Percentiles rank a stretch among this genome's conserved stretches.
phyloP scores from a whole-genome alignment of 2,797 vertebrate genomes.

The Pangasius macronema region DNA sequence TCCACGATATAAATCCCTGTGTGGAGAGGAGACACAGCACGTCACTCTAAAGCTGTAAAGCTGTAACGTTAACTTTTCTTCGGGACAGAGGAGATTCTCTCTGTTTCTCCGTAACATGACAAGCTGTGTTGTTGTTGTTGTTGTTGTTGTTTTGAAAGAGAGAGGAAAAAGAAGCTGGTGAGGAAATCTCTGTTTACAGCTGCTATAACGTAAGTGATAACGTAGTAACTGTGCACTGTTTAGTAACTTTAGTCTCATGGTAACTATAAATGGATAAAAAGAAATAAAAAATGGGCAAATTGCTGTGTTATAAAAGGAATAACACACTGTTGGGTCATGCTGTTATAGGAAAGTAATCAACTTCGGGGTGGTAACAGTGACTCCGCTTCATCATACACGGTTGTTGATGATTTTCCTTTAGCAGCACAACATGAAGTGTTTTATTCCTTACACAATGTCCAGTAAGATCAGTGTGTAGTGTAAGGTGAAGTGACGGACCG shows the following conservation, averaged over 20 bases:
- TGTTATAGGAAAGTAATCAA: conserved; percentile 6
- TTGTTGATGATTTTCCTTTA: not conserved
- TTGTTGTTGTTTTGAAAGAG: too few species aligned
- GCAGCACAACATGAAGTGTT: too few species aligned
- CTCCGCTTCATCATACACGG: not conserved
- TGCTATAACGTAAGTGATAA: not conserved
- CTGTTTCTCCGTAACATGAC: not conserved
- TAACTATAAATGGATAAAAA: not conserved
- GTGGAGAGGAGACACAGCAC: not conserved
- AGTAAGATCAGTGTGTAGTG: not conserved
- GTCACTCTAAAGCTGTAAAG: not conserved
- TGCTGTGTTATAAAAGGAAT: not conserved
- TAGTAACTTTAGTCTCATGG: not conserved
- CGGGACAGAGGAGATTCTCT: not conserved
- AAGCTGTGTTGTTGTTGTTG: not conserved
- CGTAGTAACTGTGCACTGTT: too few species aligned
- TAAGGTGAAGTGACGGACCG: conserved; percentile 67
- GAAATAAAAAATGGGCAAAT: too few species aligned
- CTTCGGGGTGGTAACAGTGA: not conserved
- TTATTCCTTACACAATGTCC: not conserved
- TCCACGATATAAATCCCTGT: conserved; percentile 95
- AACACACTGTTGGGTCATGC: not conserved
- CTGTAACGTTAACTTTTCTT: too few species aligned
- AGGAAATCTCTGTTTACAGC: not conserved
- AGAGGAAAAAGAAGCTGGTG: not conserved